Evolutionary conservation across 2,113 vertebrate species (phyloP).

Genomic region (Suricata suricatta): DNA sequence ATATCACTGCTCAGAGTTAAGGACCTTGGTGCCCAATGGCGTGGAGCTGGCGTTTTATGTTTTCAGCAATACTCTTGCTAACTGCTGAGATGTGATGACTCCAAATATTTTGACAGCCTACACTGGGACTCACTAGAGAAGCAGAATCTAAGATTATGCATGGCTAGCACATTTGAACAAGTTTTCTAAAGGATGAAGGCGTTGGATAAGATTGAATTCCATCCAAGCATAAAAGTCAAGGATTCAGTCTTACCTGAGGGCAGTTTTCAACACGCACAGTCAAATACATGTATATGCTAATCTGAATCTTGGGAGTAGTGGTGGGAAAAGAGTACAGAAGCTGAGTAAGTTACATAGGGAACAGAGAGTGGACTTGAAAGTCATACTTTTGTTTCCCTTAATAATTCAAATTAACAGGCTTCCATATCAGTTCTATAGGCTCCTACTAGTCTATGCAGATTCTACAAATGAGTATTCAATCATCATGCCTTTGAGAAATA

Average conservation of each 20-base stretch:
- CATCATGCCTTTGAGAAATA: not conserved
- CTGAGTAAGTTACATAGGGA: not conserved
- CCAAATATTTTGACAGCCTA: constrained; percentile 24
- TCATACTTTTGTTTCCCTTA: not conserved
- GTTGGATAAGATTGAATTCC: not conserved
- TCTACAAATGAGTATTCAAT: not conserved
- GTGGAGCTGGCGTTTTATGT: not conserved
- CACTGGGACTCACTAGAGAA: not conserved
- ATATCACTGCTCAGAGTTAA: not conserved
- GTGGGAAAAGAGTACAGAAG: not conserved
- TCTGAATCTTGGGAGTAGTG: not conserved
- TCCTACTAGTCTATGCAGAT: not conserved
- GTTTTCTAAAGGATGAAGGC: not conserved
- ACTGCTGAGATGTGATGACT: not conserved
- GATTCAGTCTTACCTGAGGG: not conserved
- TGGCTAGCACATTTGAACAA: not conserved
- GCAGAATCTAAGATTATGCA: not conserved
- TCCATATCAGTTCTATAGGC: not conserved
- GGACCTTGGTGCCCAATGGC: not conserved
- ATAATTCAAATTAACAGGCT: not conserved
- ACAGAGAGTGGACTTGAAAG: not conserved
- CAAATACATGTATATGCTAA: not conserved
- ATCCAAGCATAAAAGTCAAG: not conserved
- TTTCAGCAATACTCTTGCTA: not conserved
- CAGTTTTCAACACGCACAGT: not conserved